Percentiles rank a stretch among this genome's conserved stretches.
phyloP scores from a whole-genome alignment of 2,888 invertebrate genomes.

The Calliphora vomitoria region DNA sequence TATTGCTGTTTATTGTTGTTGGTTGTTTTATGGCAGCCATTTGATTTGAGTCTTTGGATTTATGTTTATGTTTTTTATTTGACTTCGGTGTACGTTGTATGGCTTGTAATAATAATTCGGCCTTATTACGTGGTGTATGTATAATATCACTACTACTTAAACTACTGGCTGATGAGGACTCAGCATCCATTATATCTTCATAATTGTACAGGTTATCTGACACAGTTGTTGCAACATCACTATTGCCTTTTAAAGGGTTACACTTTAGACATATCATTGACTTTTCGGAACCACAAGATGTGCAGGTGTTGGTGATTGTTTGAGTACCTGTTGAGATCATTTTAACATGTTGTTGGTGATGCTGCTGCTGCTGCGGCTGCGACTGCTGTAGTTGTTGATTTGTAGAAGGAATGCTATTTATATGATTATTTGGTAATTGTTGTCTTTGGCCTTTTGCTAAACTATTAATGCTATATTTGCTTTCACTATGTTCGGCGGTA shows the following conservation, averaged over 20 bases:
- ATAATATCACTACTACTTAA: conserved; percentile 80
- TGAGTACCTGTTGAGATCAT: conserved; percentile 85
- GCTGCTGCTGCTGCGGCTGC: conserved; percentile 27
- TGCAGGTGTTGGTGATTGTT: conserved; percentile 78
- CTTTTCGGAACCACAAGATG: conserved; percentile 83
- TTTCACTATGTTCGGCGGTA: conserved; percentile 39
- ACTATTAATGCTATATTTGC: conserved; percentile 46
- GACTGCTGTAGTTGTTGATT: conserved; percentile 32
- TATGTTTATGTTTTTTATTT: conserved; percentile 80
- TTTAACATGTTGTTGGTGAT: conserved; percentile 75
- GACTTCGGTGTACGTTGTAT: conserved; percentile 86
- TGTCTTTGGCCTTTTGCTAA: conserved; percentile 71
- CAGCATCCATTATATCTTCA: conserved; percentile 75
- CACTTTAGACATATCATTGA: conserved; percentile 83
- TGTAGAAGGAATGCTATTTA: conserved; percentile 70
- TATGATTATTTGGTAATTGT: conserved; percentile 72
- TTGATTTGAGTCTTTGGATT: conserved; percentile 70
- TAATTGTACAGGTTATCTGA: conserved; percentile 45
- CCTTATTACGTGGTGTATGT: conserved; percentile 84
- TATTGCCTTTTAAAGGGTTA: conserved; percentile 66
- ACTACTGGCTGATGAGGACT: conserved; percentile 76
- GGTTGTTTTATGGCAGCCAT: conserved; percentile 60
- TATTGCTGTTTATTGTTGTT: conserved; percentile 30
- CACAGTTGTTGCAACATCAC: conserved; percentile 51
- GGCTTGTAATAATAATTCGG: conserved; percentile 86